A percentile compares a stretch with the other conserved stretches of the same genome.
phyloP scores from a whole-genome alignment of 2,888 invertebrate genomes.

The Dasysyrphus tricinctus region DNA sequence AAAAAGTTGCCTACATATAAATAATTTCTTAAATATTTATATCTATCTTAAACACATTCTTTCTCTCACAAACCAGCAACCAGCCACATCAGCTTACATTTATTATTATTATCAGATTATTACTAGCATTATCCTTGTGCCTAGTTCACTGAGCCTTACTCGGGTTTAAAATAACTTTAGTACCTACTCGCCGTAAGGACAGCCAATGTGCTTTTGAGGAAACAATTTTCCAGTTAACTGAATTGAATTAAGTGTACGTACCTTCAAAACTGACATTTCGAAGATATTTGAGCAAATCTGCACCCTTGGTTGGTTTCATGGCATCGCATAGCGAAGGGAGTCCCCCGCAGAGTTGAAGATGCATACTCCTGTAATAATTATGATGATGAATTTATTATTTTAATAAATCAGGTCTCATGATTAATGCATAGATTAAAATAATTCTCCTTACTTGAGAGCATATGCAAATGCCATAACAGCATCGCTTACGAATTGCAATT shows the following conservation, averaged over 20 bases:
- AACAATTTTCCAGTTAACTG: neutral
- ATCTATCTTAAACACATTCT: too few species aligned
- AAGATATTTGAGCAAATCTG: conserved; percentile 91
- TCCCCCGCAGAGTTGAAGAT: conserved; percentile 90
- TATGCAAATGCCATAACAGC: conserved; percentile 97
- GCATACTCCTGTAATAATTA: conserved; percentile 89
- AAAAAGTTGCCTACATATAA: too few species aligned
- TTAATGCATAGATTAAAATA: neutral
- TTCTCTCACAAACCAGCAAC: too few species aligned
- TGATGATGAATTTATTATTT: neutral
- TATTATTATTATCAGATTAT: too few species aligned
- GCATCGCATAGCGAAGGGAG: conserved; percentile 91
- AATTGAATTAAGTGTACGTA: conserved; percentile 83
- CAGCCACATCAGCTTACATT: too few species aligned
- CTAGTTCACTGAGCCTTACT: too few species aligned
- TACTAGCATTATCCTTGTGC: too few species aligned
- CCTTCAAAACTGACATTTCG: conserved; percentile 94
- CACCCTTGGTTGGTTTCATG: conserved; percentile 95
- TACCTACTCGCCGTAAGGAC: too few species aligned
- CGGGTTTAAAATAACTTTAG: too few species aligned
- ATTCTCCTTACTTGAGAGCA: conserved; percentile 88
- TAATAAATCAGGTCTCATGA: neutral
- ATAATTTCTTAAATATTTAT: too few species aligned
- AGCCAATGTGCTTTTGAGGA: neutral
- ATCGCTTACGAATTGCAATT: conserved; percentile 97